A percentile compares a stretch with the other conserved stretches of the same genome.
These are phyloP conservation scores for Emys orbicularis DNA, from an alignment of 2,797 vertebrate genomes.

Conservation along the genomic window DNA sequence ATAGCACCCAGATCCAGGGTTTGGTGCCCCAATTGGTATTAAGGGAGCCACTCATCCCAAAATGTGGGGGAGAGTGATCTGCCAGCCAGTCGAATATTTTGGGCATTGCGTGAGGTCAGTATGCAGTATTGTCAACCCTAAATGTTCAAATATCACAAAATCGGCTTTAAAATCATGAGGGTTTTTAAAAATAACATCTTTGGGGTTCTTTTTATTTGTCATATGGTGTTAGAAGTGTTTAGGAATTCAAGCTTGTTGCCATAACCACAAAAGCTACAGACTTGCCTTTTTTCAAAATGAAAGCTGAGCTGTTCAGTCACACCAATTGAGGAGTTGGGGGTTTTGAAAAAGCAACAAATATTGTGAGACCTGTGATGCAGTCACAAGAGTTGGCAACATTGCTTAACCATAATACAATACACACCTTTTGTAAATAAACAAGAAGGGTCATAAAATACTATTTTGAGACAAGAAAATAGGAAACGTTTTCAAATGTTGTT, in stretches of 20 bases:
- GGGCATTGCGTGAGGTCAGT: neutral
- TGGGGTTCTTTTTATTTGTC: constrained; percentile 58
- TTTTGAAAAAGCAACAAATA: neutral
- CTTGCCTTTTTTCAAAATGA: neutral
- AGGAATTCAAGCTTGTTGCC: neutral
- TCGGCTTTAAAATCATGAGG: neutral
- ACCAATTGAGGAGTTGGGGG: neutral
- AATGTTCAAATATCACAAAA: neutral
- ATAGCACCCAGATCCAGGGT: neutral
- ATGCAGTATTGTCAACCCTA: neutral
- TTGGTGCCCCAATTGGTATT: neutral
- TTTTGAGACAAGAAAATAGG: neutral
- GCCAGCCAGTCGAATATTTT: neutral
- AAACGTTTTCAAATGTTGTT: too few species aligned
- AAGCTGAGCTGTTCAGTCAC: neutral
- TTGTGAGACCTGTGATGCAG: neutral
- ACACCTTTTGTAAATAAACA: neutral
- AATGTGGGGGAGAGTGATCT: neutral
- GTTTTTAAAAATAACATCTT: neutral
- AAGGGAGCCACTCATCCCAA: neutral
- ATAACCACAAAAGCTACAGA: neutral
- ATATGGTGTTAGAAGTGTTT: rapidly evolving
- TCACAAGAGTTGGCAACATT: neutral
- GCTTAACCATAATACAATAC: rapidly evolving
- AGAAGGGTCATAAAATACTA: neutral